Percentiles rank a stretch among this genome's conserved stretches.
Conservation (phyloP, 2,113 vertebrate genomes). For the Phalacrocorax brasilianus region DNA sequence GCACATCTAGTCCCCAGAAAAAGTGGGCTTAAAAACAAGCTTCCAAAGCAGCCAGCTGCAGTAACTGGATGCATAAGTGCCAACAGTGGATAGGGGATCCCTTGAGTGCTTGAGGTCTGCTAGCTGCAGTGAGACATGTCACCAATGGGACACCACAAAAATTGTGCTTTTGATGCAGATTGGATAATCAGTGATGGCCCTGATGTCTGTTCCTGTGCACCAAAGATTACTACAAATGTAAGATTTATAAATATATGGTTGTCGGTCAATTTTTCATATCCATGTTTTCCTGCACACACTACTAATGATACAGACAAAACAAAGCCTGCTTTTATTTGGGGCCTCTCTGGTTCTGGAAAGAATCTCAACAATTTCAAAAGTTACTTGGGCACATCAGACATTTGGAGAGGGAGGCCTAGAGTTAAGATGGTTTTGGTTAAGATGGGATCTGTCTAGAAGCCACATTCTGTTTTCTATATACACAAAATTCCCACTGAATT, state of each 20-base stretch:
- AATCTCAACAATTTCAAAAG: neutral
- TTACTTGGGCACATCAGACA: neutral
- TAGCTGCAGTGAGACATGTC: neutral
- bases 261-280: neutral
- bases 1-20: neutral
- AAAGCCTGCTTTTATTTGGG: neutral
- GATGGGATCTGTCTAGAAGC: neutral
- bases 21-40: neutral
- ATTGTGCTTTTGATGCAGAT: neutral
- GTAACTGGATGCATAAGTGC: neutral
- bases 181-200: fast-evolving
- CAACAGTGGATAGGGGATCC: neutral
- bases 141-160: neutral
- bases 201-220: neutral
- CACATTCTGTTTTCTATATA: neutral
- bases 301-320: neutral
- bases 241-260: neutral
- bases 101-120: neutral
- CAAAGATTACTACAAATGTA: neutral
- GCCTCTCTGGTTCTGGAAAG: neutral
- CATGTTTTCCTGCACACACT: neutral
- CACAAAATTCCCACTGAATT: neutral
- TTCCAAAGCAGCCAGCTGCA: neutral
- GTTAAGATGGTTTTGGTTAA: neutral
- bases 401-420: neutral